Conservation (phyloP, 2,113 vertebrate genomes). For the Nestor notabilis region DNA sequence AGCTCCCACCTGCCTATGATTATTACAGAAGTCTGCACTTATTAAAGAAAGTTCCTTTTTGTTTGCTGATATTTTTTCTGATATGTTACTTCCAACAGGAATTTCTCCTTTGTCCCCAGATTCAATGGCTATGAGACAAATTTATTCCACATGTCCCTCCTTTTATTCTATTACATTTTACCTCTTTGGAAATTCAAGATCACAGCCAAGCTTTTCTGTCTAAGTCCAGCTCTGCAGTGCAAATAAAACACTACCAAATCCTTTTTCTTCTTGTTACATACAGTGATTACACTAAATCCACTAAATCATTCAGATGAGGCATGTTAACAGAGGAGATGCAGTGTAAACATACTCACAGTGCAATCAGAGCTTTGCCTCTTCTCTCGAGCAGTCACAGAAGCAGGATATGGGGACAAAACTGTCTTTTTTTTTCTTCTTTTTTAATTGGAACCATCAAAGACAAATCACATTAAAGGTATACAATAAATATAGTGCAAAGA, state of each 20-base stretch:
- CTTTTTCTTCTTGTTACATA: not conserved
- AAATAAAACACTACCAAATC: constrained; percentile 21
- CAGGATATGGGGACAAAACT: not conserved
- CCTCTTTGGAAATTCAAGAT: not conserved
- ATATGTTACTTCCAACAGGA: not conserved
- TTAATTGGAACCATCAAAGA: not conserved
- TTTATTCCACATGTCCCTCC: not conserved
- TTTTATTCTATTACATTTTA: not conserved
- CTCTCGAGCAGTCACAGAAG: not conserved
- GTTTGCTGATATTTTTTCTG: not conserved
- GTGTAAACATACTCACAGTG: not conserved
- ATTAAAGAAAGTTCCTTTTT: not conserved
- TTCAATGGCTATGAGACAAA: not conserved
- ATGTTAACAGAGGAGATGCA: not conserved
- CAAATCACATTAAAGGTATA: not conserved
- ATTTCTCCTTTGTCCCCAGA: not conserved
- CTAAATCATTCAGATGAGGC: constrained; percentile 7
- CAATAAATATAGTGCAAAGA: not conserved
- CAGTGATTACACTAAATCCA: not conserved
- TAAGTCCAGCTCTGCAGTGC: not conserved
- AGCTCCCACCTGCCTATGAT: not conserved
- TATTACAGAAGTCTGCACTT: not conserved
- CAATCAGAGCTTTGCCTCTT: not conserved
- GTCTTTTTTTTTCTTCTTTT: not conserved
- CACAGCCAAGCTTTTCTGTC: not conserved